phyloP scores from a whole-genome alignment of 2,113 vertebrate species.

The Tichodroma muraria region DNA sequence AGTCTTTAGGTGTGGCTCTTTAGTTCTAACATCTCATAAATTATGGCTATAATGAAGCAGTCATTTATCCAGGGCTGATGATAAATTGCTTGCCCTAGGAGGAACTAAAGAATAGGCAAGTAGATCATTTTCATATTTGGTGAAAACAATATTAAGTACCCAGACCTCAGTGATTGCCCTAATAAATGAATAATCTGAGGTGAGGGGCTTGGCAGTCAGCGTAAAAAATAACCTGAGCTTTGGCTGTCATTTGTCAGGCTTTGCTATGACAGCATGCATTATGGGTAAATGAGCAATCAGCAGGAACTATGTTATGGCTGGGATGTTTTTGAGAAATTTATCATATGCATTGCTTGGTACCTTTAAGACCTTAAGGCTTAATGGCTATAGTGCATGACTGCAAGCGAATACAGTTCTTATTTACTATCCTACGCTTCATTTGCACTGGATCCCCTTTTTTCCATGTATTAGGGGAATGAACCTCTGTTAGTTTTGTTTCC shows the following conservation, averaged over 20 bases:
- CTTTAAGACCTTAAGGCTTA: slow-evolving; percentile 83
- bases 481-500: slow-evolving; percentile 57
- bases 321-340: slow-evolving; percentile 84
- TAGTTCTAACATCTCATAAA: slow-evolving; percentile 85
- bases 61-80: slow-evolving; percentile 84
- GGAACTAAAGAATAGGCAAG: slow-evolving; percentile 84
- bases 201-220: slow-evolving; percentile 84
- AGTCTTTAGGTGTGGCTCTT: slow-evolving; percentile 85
- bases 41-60: slow-evolving; percentile 86
- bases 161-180: slow-evolving; percentile 81
- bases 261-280: slow-evolving; percentile 88
- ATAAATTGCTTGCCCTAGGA: slow-evolving; percentile 86
- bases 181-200: slow-evolving; percentile 89
- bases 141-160: slow-evolving; percentile 87
- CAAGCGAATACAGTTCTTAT: slow-evolving; percentile 76
- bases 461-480: slow-evolving; percentile 51
- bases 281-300: slow-evolving; percentile 90
- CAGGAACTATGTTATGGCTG: slow-evolving; percentile 86
- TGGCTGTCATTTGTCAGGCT: slow-evolving; percentile 85
- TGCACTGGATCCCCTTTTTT: slow-evolving; percentile 63
- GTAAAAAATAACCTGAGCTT: slow-evolving; percentile 87
- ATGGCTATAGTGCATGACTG: slow-evolving; percentile 81
- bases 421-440: slow-evolving; percentile 79
- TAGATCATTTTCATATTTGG: slow-evolving; percentile 94
- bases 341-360: slow-evolving; percentile 83